phyloP scores from a whole-genome alignment of 2,888 invertebrate species.

The Caenorhabditis sinica region DNA sequence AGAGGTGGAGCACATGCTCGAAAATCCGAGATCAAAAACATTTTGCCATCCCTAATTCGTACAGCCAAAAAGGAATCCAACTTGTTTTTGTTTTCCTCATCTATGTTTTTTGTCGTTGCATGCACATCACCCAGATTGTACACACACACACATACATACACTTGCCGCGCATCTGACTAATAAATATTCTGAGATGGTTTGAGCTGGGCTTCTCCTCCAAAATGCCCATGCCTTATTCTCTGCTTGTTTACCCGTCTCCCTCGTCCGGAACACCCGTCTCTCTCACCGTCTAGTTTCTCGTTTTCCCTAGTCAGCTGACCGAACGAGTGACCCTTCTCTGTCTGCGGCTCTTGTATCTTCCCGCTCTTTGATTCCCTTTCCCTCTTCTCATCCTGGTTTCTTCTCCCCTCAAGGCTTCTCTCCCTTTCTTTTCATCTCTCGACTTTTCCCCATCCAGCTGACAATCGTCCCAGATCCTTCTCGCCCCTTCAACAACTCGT shows the following conservation, averaged over 20 bases:
- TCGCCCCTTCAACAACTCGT: conserved; percentile 36
- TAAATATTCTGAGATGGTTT: conserved; percentile 39
- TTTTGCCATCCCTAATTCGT: neutral
- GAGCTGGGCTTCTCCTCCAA: conserved; percentile 19
- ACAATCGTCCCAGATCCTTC: conserved; percentile 45
- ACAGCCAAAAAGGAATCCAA: neutral
- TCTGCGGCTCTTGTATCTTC: conserved; percentile 40
- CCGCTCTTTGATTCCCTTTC: neutral
- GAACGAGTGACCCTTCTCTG: conserved; percentile 57
- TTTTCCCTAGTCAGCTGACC: conserved; percentile 58
- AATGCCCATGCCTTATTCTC: conserved; percentile 16
- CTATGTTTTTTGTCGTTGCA: neutral
- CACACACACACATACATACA: neutral
- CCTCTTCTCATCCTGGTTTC: conserved; percentile 3
- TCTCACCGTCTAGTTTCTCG: conserved; percentile 21
- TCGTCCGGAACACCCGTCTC: conserved; percentile 18
- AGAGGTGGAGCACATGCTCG: too few relatives aligned
- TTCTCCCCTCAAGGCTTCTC: conserved; percentile 9
- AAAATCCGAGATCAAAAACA: conserved; percentile 1
- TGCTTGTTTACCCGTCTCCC: conserved; percentile 43
- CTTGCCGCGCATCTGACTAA: conserved; percentile 48
- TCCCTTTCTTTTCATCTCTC: conserved; percentile 1
- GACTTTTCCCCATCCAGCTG: conserved; percentile 28
- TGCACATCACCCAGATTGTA: conserved; percentile 20
- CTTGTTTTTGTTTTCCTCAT: conserved; percentile 21